These are phyloP conservation scores for Zele albiditarsus DNA, from an alignment of 2,888 invertebrate species.

Conservation along the genomic window DNA sequence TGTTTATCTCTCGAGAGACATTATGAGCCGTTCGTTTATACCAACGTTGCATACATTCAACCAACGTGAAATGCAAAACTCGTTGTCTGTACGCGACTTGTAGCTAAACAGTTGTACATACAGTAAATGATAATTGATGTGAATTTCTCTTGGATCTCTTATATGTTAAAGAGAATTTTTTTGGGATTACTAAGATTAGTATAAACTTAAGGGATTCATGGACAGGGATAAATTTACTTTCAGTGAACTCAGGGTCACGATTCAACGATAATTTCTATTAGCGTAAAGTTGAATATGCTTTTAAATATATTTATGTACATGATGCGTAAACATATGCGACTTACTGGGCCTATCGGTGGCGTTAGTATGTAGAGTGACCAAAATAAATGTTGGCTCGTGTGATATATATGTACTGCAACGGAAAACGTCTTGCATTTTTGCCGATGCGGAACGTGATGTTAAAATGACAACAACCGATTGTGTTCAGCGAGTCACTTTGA, in stretches of 20 bases:
- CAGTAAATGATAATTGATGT: conserved; percentile 32
- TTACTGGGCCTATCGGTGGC: not conserved
- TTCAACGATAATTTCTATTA: not conserved
- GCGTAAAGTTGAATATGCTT: conserved; percentile 27
- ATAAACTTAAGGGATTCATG: conserved; percentile 7
- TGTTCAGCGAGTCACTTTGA: conserved; percentile 53
- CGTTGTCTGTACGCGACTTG: conserved; percentile 12
- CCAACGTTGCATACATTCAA: not conserved
- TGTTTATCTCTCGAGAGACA: conserved; percentile 32
- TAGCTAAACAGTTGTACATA: not conserved
- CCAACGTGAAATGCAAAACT: conserved; percentile 23
- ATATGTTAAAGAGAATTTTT: conserved; percentile 5
- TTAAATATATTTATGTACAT: not conserved
- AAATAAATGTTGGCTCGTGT: conserved; percentile 46
- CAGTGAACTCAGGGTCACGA: conserved; percentile 8
- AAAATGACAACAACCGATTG: conserved; percentile 57
- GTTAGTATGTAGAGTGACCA: conserved; percentile 21
- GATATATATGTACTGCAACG: conserved; percentile 19
- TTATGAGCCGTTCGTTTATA: conserved; percentile 33
- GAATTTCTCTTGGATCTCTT: conserved; percentile 20
- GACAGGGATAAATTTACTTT: conserved; percentile 34
- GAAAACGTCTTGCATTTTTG: conserved; percentile 51
- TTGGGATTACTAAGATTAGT: conserved; percentile 23
- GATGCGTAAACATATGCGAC: conserved; percentile 7
- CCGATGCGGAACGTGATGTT: conserved; percentile 50